phyloP scores from a whole-genome alignment of 2,797 vertebrate genomes.

The Macropus fuliginosus region DNA sequence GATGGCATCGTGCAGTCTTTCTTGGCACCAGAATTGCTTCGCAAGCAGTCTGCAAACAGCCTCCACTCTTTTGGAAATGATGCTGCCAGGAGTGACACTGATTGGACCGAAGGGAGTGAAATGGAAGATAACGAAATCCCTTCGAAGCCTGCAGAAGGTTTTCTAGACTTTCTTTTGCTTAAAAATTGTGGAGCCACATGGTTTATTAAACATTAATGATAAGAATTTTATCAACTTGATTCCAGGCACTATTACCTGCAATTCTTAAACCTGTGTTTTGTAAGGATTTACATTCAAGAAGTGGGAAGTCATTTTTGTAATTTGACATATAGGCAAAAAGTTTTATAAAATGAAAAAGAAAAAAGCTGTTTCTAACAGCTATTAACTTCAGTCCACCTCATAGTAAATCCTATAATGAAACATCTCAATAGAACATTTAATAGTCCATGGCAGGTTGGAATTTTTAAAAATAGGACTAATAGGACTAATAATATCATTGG shows the following conservation, averaged over 20 bases:
- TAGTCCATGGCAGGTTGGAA: background rate
- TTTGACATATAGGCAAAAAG: background rate
- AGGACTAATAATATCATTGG: no score
- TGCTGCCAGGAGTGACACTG: slow-evolving; percentile 63
- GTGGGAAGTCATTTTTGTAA: background rate
- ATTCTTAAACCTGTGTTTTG: background rate
- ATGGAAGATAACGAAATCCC: slow-evolving; percentile 70
- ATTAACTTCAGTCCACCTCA: background rate
- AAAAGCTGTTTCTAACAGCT: background rate
- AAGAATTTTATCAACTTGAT: background rate
- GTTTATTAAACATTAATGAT: background rate
- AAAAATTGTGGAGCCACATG: background rate
- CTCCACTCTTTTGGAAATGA: slow-evolving; percentile 68
- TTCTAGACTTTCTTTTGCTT: background rate
- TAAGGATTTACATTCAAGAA: background rate
- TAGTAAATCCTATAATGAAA: background rate
- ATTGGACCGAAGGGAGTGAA: slow-evolving; percentile 69
- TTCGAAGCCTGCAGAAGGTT: slow-evolving; percentile 81
- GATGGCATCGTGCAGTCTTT: slow-evolving; percentile 73
- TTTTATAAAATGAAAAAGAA: background rate
- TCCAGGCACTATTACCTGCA: background rate
- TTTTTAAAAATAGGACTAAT: background rate
- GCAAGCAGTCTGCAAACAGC: slow-evolving; percentile 41
- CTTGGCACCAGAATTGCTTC: slow-evolving; percentile 66
- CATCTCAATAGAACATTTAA: background rate